Base-by-base conservation (phyloP, 1,140 invertebrate species). In the Drosophila saltans region DNA sequence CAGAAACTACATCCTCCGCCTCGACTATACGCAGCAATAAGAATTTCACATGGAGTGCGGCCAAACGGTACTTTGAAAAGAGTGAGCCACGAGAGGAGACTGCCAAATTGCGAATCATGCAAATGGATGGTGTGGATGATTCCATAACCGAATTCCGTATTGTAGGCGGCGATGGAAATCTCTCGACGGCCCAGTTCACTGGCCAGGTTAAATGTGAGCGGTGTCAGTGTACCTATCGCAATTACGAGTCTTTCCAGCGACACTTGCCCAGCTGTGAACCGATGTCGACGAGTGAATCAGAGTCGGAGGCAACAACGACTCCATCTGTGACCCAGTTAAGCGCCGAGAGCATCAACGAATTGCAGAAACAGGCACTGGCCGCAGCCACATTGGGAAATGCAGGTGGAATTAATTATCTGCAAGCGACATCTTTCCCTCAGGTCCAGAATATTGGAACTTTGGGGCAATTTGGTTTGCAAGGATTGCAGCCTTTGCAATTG, bases 211-310 rank as follows among this genome's bases (percentile, higher is more conserved):
- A 96, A 79, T 98, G 98, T 92, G 94, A 96, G 72, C 94, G 96
- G 62, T 99, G 98, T 91, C 96, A 97, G 80, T 96, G 97, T 80
- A 96, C 97, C 2, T 99, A 98, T 91, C 94, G 97, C 83, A 98
- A 97, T 9, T 95, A 95, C 75, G 95, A 96, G 58, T 98, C 97
- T 76, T 98, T 96, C 84, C 95, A 97, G 78, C 94, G 96, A 33
- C 98, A 99, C 92, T 92, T 97, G 52, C 93, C 94, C 9, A 95
- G 94, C 21, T 98, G 98, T 91, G 96, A 84, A 1, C 72, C 96
- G 75, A 92, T 93, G 90, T 96, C 95, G 7, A 96, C 95, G 1
- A 97, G 96, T 92, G 96, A 97, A 92, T 96, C 96, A 88, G 96
- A 97, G 74, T 94, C 94, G 1, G 94, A 95, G n/a, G 28, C 63